Evolutionary conservation across 2,888 invertebrate genomes (phyloP), one percentile per base, ranked within the genome.

Genomic region (Oxycera nigricornis): DNA sequence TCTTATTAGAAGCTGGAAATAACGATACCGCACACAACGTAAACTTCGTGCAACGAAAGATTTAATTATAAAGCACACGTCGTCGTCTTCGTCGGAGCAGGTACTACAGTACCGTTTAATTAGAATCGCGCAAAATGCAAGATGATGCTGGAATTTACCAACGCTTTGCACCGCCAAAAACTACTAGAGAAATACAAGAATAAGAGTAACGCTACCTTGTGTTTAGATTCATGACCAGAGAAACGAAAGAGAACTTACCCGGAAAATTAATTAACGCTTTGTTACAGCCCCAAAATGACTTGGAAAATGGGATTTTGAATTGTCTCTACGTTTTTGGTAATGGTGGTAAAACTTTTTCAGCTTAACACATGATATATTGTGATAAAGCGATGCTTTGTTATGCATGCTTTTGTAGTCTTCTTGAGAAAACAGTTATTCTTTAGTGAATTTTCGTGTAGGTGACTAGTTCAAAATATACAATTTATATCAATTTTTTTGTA

Each of bases 211-310:
- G 14, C 55, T 55, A 24, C 55, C 1, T 55, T 24, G 9, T 20
- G 24, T 7, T 4, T 24, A 50, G 6, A 46, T 46, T 11, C 17
- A 46, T 46, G 46, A 55, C 6, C 20, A 24, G 35, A 41, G 9
- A 65, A 65, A 65, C 41, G 41, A 55, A 52, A 24, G 55, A 62
- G 73, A 73, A 68, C 31, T 22, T 61, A 72, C 61, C 73, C 46
- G 30, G 55, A 39, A 75, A 75, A 75, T 75, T 75, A 75, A 75
- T 75, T 75, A 75, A 75, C 70, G 75, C 50, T 75, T 70, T 73
- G 65, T 28, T 68, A 61, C n/a, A n/a, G n/a, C n/a, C n/a, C 46
- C 55, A 62, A 73, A 26, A 14, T 67, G 31, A 50, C 55, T 3
- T 24, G 11, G 26, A 20, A 35, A 17, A 24, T 14, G 31, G 26